Conservation (phyloP, 2,113 vertebrate species). For the Lates calcarifer region DNA sequence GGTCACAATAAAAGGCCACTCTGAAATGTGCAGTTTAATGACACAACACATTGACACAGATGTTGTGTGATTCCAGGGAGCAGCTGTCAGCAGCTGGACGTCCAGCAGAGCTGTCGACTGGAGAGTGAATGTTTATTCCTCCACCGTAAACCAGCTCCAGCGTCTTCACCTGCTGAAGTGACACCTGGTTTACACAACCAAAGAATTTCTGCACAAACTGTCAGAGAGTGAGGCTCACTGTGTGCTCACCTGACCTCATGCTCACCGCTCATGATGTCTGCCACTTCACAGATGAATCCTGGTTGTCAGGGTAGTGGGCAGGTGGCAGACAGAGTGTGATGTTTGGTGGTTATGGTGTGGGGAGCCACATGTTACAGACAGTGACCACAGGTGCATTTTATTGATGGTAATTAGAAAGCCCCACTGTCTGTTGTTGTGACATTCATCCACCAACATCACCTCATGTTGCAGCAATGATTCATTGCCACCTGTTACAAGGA, state of each 20-base stretch:
- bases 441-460: too few relatives aligned
- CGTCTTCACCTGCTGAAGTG: too few relatives aligned
- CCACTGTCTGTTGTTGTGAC: background rate
- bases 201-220: background rate
- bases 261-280: background rate
- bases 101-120: background rate
- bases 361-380: background rate
- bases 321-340: too few relatives aligned
- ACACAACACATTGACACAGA: slow-evolving; percentile 7
- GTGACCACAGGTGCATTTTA: background rate
- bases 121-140: too few relatives aligned
- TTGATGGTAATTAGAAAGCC: slow-evolving; percentile 3
- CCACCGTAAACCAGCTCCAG: too few relatives aligned
- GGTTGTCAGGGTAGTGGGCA: background rate
- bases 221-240: background rate
- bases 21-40: background rate
- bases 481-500: too few relatives aligned
- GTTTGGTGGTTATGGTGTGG: background rate
- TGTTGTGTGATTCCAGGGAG: too few relatives aligned
- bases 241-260: background rate
- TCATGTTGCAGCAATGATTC: too few relatives aligned
- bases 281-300: background rate
- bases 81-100: background rate
- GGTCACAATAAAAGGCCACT: background rate
- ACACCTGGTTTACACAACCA: background rate